Evolutionary conservation across 2,888 invertebrate species (phyloP).

Genomic region (Lasius platythorax): DNA sequence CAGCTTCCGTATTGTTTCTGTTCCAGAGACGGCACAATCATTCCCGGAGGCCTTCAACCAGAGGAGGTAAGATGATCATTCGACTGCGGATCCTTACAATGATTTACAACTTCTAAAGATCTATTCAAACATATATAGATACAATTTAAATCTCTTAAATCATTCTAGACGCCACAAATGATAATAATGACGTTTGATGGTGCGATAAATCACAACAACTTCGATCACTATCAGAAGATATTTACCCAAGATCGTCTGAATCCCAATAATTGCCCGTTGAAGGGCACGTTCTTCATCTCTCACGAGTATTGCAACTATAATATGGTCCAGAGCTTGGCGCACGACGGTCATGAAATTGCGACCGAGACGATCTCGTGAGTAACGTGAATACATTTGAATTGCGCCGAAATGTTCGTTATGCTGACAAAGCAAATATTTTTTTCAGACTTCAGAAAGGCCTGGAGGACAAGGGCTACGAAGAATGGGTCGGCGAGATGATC

Average conservation of each 20-base stretch:
- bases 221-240: conserved; percentile 94
- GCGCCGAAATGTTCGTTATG: neutral
- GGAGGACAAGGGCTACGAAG: conserved; percentile 96
- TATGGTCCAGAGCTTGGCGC: conserved; percentile 95
- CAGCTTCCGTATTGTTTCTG: conserved; percentile 96
- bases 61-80: conserved; percentile 89
- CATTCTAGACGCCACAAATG: conserved; percentile 95
- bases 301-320: conserved; percentile 97
- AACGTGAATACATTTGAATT: neutral
- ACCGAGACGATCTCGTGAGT: conserved; percentile 92
- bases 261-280: conserved; percentile 95
- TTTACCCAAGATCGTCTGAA: conserved; percentile 93
- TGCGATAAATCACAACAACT: conserved; percentile 96
- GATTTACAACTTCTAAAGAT: neutral
- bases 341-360: conserved; percentile 95
- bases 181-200: conserved; percentile 97
- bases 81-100: neutral
- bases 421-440: conserved; percentile 34
- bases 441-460: conserved; percentile 92
- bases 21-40: conserved; percentile 95
- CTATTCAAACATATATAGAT: neutral
- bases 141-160: conserved; percentile 1
- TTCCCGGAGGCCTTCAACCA: conserved; percentile 94
- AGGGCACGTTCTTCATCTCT: conserved; percentile 97
- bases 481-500: conserved; percentile 97